phyloP scores from a whole-genome alignment of 2,797 vertebrate genomes.

The Telmatherina bonti region DNA sequence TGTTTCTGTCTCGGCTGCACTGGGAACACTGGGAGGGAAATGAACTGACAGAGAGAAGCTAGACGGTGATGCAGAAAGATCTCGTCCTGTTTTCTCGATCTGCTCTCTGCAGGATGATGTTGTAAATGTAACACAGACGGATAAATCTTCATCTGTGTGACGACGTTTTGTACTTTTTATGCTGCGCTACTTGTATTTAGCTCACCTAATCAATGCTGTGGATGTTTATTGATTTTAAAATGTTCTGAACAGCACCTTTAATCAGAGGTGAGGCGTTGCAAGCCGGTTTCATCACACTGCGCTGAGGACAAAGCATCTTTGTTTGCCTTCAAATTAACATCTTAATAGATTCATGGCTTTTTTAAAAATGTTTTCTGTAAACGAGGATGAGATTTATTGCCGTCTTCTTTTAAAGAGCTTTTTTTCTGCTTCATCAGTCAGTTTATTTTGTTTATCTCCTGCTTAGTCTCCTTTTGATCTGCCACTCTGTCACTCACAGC shows the following conservation, averaged over 20 bases:
- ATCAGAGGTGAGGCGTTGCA: constrained; percentile 28
- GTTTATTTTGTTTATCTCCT: constrained; percentile 52
- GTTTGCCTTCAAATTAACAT: constrained; percentile 5
- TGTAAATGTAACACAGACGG: not conserved
- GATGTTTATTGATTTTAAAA: constrained; percentile 45
- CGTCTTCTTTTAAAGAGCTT: constrained; percentile 8
- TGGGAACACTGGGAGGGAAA: not conserved
- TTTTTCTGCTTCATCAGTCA: constrained; percentile 33
- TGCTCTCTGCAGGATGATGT: too few relatives aligned
- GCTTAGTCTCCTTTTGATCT: constrained; percentile 39
- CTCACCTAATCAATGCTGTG: constrained; percentile 22
- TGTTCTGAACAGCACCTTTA: constrained; percentile 21
- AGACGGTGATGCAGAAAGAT: constrained; percentile 3
- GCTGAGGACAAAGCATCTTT: constrained; percentile 9
- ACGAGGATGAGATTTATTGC: constrained; percentile 12
- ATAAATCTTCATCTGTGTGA: constrained; percentile 6
- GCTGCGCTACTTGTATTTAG: constrained; percentile 18
- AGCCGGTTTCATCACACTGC: not conserved
- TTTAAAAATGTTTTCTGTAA: not conserved
- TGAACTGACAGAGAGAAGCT: constrained; percentile 9
- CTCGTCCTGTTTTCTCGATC: not conserved
- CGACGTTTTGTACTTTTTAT: constrained; percentile 9
- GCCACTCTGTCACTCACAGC: constrained; percentile 52
- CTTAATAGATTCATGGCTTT: constrained; percentile 12
- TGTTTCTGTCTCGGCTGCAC: not conserved